These are phyloP conservation scores for Leiothrix lutea DNA, from an alignment of 2,113 vertebrate species.

Conservation along the genomic window DNA sequence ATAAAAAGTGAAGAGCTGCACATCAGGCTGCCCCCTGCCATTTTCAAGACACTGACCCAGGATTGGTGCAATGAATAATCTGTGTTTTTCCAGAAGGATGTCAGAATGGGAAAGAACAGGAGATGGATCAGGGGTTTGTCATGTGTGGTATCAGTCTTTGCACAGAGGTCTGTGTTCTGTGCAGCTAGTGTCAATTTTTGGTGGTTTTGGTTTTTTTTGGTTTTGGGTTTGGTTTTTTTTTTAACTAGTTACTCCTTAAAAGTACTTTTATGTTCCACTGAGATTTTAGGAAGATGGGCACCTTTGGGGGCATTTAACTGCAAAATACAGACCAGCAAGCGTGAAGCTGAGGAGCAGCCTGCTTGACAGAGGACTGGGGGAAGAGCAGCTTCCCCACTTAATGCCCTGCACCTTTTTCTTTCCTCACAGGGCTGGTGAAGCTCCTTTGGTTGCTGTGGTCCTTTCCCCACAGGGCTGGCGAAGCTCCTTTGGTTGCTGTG, in stretches of 20 bases:
- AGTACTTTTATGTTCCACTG: neutral
- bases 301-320: neutral
- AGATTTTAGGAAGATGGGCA: neutral
- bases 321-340: neutral
- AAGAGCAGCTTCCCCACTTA: neutral
- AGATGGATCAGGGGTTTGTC: neutral
- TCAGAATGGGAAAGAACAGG: neutral
- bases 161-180: neutral
- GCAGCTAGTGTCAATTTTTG: neutral
- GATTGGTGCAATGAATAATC: fast-evolving
- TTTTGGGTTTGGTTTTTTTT: neutral
- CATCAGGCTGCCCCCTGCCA: neutral
- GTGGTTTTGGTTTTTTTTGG: neutral
- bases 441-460: neutral
- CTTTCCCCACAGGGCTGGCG: neutral
- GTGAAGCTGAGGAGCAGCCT: neutral
- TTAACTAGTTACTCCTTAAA: neutral
- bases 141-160: neutral
- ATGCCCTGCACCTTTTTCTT: neutral
- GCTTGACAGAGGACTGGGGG: neutral
- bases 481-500: too few relatives aligned
- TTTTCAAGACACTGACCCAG: neutral
- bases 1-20: neutral
- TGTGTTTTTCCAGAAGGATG: neutral
- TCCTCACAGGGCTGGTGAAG: neutral